Base-by-base conservation (phyloP, 1,140 invertebrate genomes). In the Lucilia sericata region DNA sequence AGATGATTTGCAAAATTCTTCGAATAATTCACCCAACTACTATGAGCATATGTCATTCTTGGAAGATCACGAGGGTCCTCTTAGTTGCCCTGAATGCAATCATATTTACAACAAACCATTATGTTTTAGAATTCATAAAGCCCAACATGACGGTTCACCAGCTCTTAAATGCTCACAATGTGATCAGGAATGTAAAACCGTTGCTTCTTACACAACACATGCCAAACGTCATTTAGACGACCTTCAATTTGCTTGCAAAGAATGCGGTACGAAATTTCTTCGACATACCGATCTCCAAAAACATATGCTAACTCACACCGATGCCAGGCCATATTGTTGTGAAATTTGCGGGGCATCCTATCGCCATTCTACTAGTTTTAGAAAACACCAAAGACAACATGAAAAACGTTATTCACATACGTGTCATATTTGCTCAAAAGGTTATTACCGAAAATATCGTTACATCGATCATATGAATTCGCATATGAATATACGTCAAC, bases 261-360 rank as follows among this genome's bases (percentile, higher is more conserved):
- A 87, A 82, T 89, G 88, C 49, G 86, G 87, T 70, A 89, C 88
- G 75, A 84, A 84, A 34, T 88, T 89, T 10, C 88, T 88, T 47
- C 90, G 89, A 1, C 88, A 87, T 78, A 88, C 89, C 13, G 89
- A 90, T 86, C 87, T 90, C 85, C 34, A n/a, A 55, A 85, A 34
- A 17, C 84, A 85, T 83, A 34, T 74, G 75, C 76, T 82, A 10
- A 74, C 21, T 1, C 84, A 85, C 30, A 85, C 84, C 14, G 84
- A 82, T 13, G 89, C 88, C n/a, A 85, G 86, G 1, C 89, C 89
- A 13, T 90, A 88, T 74, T 87, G 90, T 5, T 90, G 89, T 55
- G 89, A 90, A 82, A 75, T 88, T 25, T 90, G 89, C 34, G 89
- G 88, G 19, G 88, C 90, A 82, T 86, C 87, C 17, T 89, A 88